Evolutionary conservation across 2,113 vertebrate species (phyloP).

Genomic region (Sarotherodon lohbergeri): DNA sequence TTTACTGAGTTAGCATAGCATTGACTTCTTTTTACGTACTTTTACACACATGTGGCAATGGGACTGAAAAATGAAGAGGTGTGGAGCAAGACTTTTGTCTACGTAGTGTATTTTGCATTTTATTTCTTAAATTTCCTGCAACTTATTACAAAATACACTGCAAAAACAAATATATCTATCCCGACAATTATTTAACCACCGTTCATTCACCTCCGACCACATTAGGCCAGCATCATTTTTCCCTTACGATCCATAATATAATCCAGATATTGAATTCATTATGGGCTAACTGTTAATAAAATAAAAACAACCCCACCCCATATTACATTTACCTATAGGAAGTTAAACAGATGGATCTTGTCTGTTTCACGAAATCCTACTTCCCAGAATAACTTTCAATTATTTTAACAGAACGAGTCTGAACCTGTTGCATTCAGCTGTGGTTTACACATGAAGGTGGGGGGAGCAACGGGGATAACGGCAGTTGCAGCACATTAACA

Average conservation of each 20-base stretch:
- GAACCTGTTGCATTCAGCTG: constrained; percentile 1
- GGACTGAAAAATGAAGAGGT: background rate
- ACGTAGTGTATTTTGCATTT: background rate
- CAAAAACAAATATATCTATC: background rate
- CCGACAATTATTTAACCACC: background rate
- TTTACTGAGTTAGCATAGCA: background rate
- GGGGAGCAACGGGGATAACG: background rate
- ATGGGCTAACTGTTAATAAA: background rate
- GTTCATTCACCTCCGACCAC: background rate
- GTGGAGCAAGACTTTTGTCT: background rate
- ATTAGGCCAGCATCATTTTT: background rate
- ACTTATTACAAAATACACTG: background rate
- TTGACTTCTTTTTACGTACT: background rate
- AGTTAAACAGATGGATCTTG: background rate
- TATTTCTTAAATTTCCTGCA: background rate
- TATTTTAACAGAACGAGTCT: background rate
- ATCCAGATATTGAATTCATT: background rate
- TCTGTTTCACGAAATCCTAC: background rate
- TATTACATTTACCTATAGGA: background rate
- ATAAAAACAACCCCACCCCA: background rate
- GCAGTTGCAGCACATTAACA: background rate
- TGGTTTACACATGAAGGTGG: constrained; percentile 1
- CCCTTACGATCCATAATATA: background rate
- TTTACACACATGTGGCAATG: background rate
- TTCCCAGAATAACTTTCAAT: constrained; percentile 5